A percentile compares a stretch with the other conserved stretches of the same genome.
phyloP scores from a whole-genome alignment of 2,113 vertebrate species.

The Calyptomena viridis region DNA sequence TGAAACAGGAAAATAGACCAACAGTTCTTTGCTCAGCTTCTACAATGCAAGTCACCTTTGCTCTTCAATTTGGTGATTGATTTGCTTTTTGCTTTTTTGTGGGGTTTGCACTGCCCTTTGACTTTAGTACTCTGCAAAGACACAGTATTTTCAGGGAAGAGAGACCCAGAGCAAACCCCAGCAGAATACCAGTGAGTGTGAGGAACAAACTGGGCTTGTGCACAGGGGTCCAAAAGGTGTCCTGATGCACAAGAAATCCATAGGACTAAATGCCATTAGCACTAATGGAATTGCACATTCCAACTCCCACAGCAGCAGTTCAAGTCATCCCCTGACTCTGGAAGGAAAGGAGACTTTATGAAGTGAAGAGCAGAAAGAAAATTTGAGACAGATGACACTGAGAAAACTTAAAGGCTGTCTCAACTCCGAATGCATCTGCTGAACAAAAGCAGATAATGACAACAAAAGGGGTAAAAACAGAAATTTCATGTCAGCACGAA shows the following conservation, averaged over 20 bases:
- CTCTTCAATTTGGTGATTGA: not conserved
- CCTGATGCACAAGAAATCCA: not conserved
- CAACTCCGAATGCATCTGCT: not conserved
- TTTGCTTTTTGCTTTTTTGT: not conserved
- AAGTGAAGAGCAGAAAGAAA: not conserved
- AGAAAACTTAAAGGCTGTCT: not conserved
- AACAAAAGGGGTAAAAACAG: not conserved
- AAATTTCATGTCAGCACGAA: not conserved
- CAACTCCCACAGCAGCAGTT: not conserved
- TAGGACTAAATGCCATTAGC: not conserved
- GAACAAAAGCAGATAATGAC: not conserved
- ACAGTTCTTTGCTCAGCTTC: not conserved
- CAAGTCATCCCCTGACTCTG: not conserved
- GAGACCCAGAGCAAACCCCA: not conserved
- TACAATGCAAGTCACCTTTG: not conserved
- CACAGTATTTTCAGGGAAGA: not conserved
- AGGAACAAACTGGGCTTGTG: not conserved
- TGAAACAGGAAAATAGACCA: not conserved
- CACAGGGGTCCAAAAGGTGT: not conserved
- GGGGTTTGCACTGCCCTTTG: not conserved
- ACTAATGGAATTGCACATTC: not conserved
- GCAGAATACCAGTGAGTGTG: not conserved
- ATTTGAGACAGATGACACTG: not conserved
- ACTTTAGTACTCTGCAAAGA: not conserved
- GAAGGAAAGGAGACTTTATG: not conserved